Percentiles rank a stretch among this genome's conserved stretches.
Evolutionary conservation across 2,797 vertebrate genomes (phyloP).

Genomic region (Esox lucius): DNA sequence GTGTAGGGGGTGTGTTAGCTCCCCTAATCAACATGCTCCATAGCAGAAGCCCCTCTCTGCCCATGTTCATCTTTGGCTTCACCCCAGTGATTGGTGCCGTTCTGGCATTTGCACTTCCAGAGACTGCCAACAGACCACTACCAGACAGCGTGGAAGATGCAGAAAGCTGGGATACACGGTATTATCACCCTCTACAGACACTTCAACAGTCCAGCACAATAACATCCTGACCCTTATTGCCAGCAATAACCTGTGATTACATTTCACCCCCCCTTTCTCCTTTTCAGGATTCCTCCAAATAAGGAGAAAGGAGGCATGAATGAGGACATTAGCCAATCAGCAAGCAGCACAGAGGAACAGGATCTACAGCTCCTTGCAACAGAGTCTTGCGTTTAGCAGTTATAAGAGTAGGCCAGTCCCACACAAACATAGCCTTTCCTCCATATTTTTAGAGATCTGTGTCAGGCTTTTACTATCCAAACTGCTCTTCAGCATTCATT

Average conservation of each 20-base stretch:
- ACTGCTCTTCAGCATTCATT: no score
- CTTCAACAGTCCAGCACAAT: not conserved
- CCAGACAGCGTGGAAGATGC: slow-evolving; percentile 72
- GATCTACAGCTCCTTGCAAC: slow-evolving; percentile 49
- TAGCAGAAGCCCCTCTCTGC: slow-evolving; percentile 49
- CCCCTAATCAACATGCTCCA: slow-evolving; percentile 72
- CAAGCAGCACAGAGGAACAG: slow-evolving; percentile 45
- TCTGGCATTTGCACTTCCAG: slow-evolving; percentile 67
- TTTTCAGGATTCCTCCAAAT: slow-evolving; percentile 41
- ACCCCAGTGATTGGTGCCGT: slow-evolving; percentile 66
- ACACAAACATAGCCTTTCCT: no score
- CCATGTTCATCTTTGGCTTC: slow-evolving; percentile 69
- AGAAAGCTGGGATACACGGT: slow-evolving; percentile 68
- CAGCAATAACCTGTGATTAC: slow-evolving; percentile 3
- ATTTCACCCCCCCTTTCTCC: slow-evolving; percentile 27
- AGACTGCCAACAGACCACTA: slow-evolving; percentile 69
- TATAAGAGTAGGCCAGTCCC: no score
- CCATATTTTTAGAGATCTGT: no score
- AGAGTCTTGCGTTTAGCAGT: slow-evolving; percentile 22
- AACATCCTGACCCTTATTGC: not conserved
- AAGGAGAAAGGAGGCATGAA: slow-evolving; percentile 33
- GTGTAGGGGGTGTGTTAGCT: slow-evolving; percentile 72
- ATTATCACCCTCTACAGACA: slow-evolving; percentile 1
- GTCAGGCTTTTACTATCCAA: no score
- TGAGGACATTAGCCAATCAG: slow-evolving; percentile 36